These are phyloP conservation scores for Megaceryle torquata DNA, from an alignment of 2,113 vertebrate species.

Conservation along the genomic window DNA sequence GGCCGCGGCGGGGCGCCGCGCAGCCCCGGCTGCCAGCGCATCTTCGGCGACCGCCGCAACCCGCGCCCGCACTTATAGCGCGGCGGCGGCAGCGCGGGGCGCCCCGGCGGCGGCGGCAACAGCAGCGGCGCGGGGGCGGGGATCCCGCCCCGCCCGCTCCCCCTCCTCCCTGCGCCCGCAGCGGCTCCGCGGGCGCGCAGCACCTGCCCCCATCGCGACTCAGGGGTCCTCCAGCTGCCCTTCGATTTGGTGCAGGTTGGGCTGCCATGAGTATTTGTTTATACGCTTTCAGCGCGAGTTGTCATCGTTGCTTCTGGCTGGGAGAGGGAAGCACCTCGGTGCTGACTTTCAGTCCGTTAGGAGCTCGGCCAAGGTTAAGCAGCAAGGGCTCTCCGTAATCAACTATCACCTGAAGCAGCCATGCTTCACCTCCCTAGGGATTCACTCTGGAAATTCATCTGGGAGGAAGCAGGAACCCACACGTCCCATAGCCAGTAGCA, in stretches of 20 bases:
- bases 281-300: no score
- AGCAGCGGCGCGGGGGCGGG: neutral
- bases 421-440: accelerated
- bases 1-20: neutral
- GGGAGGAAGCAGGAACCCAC: neutral
- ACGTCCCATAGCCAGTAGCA: neutral
- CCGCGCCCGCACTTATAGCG: neutral
- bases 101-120: neutral
- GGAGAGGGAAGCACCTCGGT: neutral
- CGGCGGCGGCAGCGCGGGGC: neutral
- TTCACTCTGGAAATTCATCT: neutral
- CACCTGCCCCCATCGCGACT: neutral
- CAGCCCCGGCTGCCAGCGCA: constrained; percentile 26
- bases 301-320: accelerated
- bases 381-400: accelerated
- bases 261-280: accelerated
- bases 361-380: neutral
- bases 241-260: neutral
- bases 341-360: neutral
- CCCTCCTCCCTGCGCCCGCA: neutral
- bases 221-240: neutral
- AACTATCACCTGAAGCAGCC: neutral
- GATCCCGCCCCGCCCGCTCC: constrained; percentile 1
- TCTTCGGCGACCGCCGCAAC: constrained; percentile 47
- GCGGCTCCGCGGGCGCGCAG: neutral